These are phyloP conservation scores for Apotomis capreana DNA, from an alignment of 2,888 invertebrate species.

Conservation along the genomic window DNA sequence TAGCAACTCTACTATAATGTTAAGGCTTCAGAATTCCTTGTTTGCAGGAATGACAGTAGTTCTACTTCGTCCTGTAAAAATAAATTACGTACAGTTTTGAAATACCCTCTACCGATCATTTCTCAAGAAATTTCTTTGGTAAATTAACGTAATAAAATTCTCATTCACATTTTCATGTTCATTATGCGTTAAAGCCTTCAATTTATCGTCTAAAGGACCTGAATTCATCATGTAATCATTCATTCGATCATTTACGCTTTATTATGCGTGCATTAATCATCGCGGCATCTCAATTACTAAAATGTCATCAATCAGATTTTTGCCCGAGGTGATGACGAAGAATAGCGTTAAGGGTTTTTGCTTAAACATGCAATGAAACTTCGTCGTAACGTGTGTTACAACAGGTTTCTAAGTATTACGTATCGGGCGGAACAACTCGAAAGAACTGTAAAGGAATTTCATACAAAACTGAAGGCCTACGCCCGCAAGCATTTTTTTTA, in stretches of 20 bases:
- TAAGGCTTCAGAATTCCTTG: too few species aligned
- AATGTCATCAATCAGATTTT: slow-evolving; percentile 44
- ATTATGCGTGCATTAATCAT: slow-evolving; percentile 43
- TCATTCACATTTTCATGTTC: neutral
- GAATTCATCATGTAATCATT: slow-evolving; percentile 23
- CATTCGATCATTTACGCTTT: slow-evolving; percentile 34
- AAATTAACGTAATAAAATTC: neutral
- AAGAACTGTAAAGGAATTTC: too few species aligned
- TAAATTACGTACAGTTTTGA: too few species aligned
- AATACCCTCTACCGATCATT: neutral
- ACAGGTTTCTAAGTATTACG: neutral
- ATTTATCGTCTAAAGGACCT: slow-evolving; percentile 20
- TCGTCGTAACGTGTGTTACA: too few species aligned
- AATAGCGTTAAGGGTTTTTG: slow-evolving; percentile 2
- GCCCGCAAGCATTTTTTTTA: too few species aligned
- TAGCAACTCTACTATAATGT: too few species aligned
- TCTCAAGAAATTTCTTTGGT: neutral
- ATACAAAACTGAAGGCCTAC: too few species aligned
- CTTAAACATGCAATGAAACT: neutral
- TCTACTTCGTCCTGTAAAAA: too few species aligned
- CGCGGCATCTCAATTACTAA: slow-evolving; percentile 47
- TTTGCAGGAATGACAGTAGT: too few species aligned
- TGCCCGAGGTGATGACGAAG: slow-evolving; percentile 38
- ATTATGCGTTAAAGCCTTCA: slow-evolving; percentile 22
- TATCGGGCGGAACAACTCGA: too few species aligned